Percentiles rank a stretch among this genome's conserved stretches.
These are phyloP conservation scores for Alces alces DNA, from an alignment of 2,113 vertebrate genomes.

Conservation along the genomic window DNA sequence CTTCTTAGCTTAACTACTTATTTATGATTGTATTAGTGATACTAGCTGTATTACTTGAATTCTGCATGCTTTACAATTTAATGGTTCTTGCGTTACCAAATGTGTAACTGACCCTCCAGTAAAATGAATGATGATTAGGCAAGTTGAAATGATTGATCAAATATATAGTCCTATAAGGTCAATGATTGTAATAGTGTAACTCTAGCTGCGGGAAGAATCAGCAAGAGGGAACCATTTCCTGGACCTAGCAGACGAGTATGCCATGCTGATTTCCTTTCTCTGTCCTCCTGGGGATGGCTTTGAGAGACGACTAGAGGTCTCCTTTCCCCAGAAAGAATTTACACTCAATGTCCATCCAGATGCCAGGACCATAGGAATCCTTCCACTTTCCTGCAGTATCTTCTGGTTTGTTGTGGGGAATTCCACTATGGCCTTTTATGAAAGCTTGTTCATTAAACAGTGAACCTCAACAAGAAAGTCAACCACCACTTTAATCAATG, in stretches of 20 bases:
- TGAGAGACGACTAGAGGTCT: background rate
- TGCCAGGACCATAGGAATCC: background rate
- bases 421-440: accelerated
- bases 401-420: background rate
- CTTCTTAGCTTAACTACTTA: background rate
- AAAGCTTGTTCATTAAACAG: accelerated
- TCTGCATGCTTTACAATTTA: background rate
- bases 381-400: accelerated
- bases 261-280: accelerated
- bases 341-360: background rate
- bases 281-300: background rate
- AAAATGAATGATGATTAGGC: background rate
- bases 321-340: background rate
- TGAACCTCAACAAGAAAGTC: background rate
- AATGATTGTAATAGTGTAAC: background rate
- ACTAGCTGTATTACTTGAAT: background rate
- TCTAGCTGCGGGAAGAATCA: background rate
- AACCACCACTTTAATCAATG: accelerated
- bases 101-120: background rate
- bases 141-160: background rate
- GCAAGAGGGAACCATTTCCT: background rate
- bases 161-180: background rate
- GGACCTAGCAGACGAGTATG: background rate
- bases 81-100: background rate
- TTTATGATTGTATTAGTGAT: background rate